Percentiles rank a stretch among this genome's conserved stretches.
phyloP scores from a whole-genome alignment of 1,140 invertebrate species.

The Drosophila pandora region DNA sequence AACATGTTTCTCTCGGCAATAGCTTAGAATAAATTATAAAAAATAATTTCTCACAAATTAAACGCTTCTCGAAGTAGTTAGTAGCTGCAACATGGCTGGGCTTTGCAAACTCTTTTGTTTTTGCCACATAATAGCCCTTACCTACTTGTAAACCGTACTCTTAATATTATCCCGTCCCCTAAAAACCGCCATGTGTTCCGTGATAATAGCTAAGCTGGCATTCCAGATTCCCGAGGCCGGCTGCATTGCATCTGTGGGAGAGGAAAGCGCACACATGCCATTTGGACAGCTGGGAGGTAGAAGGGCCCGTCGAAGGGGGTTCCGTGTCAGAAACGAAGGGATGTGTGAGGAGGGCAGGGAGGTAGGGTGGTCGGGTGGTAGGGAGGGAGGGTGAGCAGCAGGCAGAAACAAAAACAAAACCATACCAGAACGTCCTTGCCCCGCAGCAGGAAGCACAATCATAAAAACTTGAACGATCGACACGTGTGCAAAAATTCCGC shows the following conservation, averaged over 20 bases:
- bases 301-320: constrained; percentile 31
- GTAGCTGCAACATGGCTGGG: too few species aligned
- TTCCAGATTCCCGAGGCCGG: constrained; percentile 42
- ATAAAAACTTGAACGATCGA: constrained; percentile 76
- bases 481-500: constrained; percentile 79
- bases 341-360: background rate
- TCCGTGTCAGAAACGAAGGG: constrained; percentile 6
- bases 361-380: constrained; percentile 18
- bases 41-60: background rate
- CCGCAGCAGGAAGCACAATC: constrained; percentile 72
- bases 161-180: background rate
- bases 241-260: constrained; percentile 63
- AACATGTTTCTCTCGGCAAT: background rate
- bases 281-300: constrained; percentile 48
- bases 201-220: constrained; percentile 18
- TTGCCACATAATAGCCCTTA: background rate
- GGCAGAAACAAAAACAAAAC: constrained; percentile 32
- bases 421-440: constrained; percentile 65
- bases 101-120: background rate
- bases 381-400: constrained; percentile 45
- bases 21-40: background rate
- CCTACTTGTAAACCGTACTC: background rate
- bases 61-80: background rate
- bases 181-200: constrained; percentile 18
- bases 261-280: constrained; percentile 52